Evolutionary conservation across 2,888 invertebrate genomes (phyloP).

Genomic region (Pardosa pseudoannulata): DNA sequence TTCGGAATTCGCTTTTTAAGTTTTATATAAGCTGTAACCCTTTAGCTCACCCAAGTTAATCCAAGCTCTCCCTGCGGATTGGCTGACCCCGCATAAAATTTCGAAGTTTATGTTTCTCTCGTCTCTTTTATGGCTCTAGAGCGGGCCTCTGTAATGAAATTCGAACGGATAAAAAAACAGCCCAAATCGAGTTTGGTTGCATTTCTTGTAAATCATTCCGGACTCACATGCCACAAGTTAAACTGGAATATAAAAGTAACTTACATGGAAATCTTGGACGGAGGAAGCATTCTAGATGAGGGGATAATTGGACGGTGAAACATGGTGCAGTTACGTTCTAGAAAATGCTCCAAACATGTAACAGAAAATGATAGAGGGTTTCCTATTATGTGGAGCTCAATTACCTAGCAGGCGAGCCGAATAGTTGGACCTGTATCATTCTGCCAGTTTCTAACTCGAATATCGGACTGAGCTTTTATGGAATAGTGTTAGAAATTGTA

Average conservation of each 20-base stretch:
- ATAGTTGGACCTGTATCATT: too few species aligned
- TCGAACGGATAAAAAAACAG: conserved; percentile 15
- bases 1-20: conserved; percentile 52
- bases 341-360: background rate
- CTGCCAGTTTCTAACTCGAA: too few species aligned
- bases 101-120: conserved; percentile 34
- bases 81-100: conserved; percentile 50
- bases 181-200: conserved; percentile 19
- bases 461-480: too few species aligned
- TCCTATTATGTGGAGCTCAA: too few species aligned
- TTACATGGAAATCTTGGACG: conserved; percentile 23
- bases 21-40: conserved; percentile 54
- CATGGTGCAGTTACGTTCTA: background rate
- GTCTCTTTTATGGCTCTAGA: conserved; percentile 33
- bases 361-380: too few species aligned
- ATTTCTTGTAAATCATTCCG: conserved; percentile 47
- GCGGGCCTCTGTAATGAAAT: conserved; percentile 40
- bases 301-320: conserved; percentile 33
- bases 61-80: conserved; percentile 28
- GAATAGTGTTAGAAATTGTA: too few species aligned
- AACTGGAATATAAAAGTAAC: conserved; percentile 20
- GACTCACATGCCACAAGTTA: conserved; percentile 18
- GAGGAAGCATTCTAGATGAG: conserved; percentile 33
- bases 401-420: too few species aligned
- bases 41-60: conserved; percentile 47